Evolutionary conservation across 2,113 vertebrate genomes (phyloP).

Genomic region (Odocoileus virginianus): DNA sequence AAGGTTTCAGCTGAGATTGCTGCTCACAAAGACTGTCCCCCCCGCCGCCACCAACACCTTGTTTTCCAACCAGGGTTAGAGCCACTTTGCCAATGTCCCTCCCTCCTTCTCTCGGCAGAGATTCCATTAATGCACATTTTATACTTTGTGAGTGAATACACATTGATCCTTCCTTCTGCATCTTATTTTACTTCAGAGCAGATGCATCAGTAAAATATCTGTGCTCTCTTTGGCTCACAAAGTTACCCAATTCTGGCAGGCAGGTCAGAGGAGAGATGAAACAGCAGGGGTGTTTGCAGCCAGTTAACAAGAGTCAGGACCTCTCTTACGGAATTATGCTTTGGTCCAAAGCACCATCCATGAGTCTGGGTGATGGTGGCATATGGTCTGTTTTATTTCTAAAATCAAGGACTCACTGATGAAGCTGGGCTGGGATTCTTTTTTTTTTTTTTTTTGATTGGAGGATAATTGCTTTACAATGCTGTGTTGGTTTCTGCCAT

Average conservation of each 20-base stretch:
- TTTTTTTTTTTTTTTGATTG: neutral
- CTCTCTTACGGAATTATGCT: neutral
- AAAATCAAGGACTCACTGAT: neutral
- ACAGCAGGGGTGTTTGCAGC: neutral
- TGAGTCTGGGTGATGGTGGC: neutral
- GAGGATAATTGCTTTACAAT: neutral
- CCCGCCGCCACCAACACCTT: neutral
- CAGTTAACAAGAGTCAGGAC: accelerated
- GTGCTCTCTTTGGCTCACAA: too few species aligned
- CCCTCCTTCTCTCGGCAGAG: neutral
- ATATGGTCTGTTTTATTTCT: neutral
- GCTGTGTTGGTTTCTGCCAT: neutral
- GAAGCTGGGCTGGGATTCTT: neutral
- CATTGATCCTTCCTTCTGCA: accelerated
- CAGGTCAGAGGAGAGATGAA: neutral
- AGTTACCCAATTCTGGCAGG: accelerated
- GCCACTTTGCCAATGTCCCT: accelerated
- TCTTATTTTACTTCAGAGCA: neutral
- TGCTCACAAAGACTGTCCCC: neutral
- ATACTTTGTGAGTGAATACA: too few species aligned
- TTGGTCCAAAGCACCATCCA: neutral
- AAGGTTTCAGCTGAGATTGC: neutral
- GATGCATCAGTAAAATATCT: neutral
- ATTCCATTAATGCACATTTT: neutral
- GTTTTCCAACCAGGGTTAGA: neutral